Conservation (phyloP, 2,797 vertebrate genomes). For the Chromobotia macracanthus region DNA sequence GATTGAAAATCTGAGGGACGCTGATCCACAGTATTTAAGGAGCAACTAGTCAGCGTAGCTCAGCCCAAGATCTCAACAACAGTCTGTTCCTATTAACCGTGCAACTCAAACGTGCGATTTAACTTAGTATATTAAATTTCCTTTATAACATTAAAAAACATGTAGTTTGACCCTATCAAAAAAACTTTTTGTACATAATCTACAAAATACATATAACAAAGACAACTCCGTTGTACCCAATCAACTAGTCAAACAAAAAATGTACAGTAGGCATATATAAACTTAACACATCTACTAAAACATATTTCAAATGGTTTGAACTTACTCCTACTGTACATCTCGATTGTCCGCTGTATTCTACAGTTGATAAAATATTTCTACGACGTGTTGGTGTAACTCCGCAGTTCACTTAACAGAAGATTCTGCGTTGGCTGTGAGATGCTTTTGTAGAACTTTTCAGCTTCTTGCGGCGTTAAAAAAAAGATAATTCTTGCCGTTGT, state of each 20-base stretch:
- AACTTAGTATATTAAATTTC: background rate
- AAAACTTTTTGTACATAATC: no score
- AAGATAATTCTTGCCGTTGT: constrained; percentile 39
- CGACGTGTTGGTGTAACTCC: no score
- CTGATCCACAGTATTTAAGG: background rate
- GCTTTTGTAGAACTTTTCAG: constrained; percentile 47
- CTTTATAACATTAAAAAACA: background rate
- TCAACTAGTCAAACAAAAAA: no score
- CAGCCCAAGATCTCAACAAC: background rate
- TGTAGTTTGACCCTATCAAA: background rate
- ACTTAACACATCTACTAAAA: no score
- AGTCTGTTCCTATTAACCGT: background rate
- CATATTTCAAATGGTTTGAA: no score
- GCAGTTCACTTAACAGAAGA: background rate
- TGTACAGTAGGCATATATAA: no score
- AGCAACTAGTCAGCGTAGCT: constrained; percentile 1
- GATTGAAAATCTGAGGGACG: background rate
- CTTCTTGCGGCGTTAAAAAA: constrained; percentile 32
- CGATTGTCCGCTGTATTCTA: no score
- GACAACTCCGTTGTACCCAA: no score
- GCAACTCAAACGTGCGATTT: background rate
- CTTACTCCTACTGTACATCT: background rate
- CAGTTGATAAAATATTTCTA: no score
- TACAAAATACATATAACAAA: no score
- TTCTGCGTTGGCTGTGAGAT: constrained; percentile 13